Evolutionary conservation across 1,140 invertebrate species (phyloP).

Genomic region (Ostrea edulis): DNA sequence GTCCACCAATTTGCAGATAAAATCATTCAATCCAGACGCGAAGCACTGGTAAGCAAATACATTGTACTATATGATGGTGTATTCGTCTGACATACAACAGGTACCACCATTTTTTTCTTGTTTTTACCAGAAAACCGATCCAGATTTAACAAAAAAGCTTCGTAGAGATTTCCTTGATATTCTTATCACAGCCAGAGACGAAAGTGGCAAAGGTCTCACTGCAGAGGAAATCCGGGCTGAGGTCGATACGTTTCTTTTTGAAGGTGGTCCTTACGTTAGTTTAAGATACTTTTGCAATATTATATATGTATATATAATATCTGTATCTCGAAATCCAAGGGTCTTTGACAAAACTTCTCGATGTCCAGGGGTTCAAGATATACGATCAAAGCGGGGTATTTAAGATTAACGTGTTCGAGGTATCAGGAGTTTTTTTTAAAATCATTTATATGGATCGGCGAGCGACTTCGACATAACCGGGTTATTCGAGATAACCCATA

Average conservation of each 20-base stretch:
- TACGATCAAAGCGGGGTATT: too few relatives aligned
- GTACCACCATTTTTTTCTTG: background rate
- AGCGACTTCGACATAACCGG: too few relatives aligned
- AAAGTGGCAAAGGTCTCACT: conserved; percentile 12
- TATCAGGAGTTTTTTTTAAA: too few relatives aligned
- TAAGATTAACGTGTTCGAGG: too few relatives aligned
- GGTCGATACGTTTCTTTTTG: conserved; percentile 20
- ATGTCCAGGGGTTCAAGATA: too few relatives aligned
- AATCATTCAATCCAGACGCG: conserved; percentile 13
- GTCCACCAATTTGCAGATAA: conserved; percentile 39
- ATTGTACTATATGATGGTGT: background rate
- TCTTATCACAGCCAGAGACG: conserved; percentile 13
- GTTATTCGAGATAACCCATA: too few relatives aligned
- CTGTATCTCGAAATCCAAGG: too few relatives aligned
- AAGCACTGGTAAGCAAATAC: conserved; percentile 13
- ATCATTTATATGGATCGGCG: too few relatives aligned
- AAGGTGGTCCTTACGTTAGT: background rate
- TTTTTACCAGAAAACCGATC: background rate
- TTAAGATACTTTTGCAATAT: too few relatives aligned
- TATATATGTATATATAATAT: too few relatives aligned
- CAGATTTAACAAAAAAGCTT: background rate
- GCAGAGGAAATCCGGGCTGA: conserved; percentile 32
- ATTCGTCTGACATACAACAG: too few relatives aligned
- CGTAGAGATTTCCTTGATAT: conserved; percentile 11
- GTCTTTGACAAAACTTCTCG: too few relatives aligned